Evolutionary conservation across 2,888 invertebrate species (phyloP), one percentile per base, ranked within the genome.

Genomic region (Agelastica alni): DNA sequence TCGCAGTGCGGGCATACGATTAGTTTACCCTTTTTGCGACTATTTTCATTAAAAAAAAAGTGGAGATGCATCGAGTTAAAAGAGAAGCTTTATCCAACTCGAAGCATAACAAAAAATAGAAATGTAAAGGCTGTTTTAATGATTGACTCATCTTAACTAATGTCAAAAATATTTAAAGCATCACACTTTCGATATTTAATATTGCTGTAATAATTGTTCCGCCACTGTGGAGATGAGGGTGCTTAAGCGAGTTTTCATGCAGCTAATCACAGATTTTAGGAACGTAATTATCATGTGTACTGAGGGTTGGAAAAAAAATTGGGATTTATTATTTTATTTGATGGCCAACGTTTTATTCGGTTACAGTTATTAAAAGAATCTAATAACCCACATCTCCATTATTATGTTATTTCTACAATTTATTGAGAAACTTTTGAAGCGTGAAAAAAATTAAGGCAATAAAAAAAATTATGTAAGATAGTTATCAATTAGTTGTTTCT

Each of bases 171-270:
- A n/a, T n/a, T n/a, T n/a, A n/a, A n/a, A n/a, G n/a, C n/a, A n/a
- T n/a, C n/a, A n/a, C n/a, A n/a, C n/a, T n/a, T n/a, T n/a, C n/a
- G n/a, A n/a, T n/a, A n/a, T n/a, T n/a, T n/a, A n/a, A n/a, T n/a
- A n/a, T n/a, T n/a, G n/a, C n/a, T n/a, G n/a, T 2, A 1, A 26
- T 26, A 2, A 3, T 3, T 32, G 10, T 6, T n/a, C 26, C 37
- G 37, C 37, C 47, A 28, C 26, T 47, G 37, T 52, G 61, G 56
- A 44, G 42, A 62, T 58, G 58, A 54, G 60, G 62, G 61, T 54
- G 56, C 57, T 59, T 64, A 63, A 64, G 66, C 63, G 58, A 61
- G 48, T 64, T 64, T 64, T 59, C 58, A 56, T 59, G 47, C 56
- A 53, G 28, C 44, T 59, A 56, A 56, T 61, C 59, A 58, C 42